Base-by-base conservation (phyloP, 1,140 invertebrate species). In the Rhyzopertha dominica region DNA sequence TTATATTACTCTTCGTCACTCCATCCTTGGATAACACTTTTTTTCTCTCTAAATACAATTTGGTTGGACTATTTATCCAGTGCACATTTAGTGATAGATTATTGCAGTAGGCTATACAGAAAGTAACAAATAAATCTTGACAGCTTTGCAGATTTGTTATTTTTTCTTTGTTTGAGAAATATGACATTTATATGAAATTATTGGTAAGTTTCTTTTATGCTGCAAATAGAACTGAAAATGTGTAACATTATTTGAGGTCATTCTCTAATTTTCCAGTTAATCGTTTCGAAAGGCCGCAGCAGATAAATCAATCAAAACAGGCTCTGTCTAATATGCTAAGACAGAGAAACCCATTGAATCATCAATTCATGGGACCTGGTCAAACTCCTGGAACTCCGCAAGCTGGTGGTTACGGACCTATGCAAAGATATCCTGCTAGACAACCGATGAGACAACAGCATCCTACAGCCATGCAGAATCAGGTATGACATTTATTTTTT, bases 261-360 rank as follows among this genome's bases (percentile, higher is more conserved):
- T 40, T 49, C 43, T 1, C n/a, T n/a, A n/a, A n/a, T n/a, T 45
- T 61, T 65, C 19, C 46, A 73, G 81, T 79, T 20, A 79, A 77
- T 36, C 72, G 82, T 31, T 83, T 83, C 40, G 81, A 84, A 44
- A 67, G 81, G 19, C 80, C 83, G 0, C 74, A 76, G 12, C 73
- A 75, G n/a, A 80, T 82, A 61, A 81, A 82, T 55, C 76, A 81
- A 45, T 87, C 87, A 0, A 93, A 93, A 57, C 86, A 88, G 61
- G 89, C 90, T 1, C 65, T 94, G 2, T 87, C 85, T 2, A 83
- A 90, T 51, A 90, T 94, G 86, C 67, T 95, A 32, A 73, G 87
- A 1, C 75, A 82, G 50, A 72, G 81, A 28, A 58, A 76, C 61
- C 66, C 82, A 58, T 68, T 79, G 9, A 65, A 63, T 46, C n/a